phyloP scores from a whole-genome alignment of 1,140 invertebrate species.

The Wasmannia auropunctata region DNA sequence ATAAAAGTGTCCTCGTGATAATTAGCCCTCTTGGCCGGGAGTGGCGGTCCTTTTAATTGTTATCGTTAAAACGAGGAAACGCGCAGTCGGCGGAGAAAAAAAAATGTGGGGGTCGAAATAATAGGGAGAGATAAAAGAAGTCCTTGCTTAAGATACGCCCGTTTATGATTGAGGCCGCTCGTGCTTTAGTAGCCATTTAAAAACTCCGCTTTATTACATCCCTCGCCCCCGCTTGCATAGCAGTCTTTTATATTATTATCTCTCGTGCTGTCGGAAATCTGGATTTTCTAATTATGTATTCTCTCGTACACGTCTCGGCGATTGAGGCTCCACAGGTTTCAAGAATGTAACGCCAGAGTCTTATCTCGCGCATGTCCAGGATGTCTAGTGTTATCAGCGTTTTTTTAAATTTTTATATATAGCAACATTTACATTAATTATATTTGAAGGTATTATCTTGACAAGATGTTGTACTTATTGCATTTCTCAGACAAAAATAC shows the following conservation, averaged over 20 bases:
- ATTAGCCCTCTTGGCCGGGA: conserved; percentile 76
- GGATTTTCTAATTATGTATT: conserved; percentile 58
- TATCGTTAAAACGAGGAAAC: conserved; percentile 77
- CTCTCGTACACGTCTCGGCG: background rate
- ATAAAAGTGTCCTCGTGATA: conserved; percentile 78
- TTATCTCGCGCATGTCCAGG: background rate
- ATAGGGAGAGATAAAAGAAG: conserved; percentile 79
- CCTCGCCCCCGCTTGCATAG: conserved; percentile 61
- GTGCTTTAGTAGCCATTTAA: conserved; percentile 76
- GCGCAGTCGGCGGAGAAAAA: conserved; percentile 44
- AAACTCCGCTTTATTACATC: conserved; percentile 76
- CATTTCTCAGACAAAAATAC: background rate
- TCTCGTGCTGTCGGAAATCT: conserved; percentile 24
- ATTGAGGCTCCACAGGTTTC: background rate
- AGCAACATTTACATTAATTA: background rate
- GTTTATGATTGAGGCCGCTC: conserved; percentile 78
- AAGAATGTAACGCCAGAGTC: background rate
- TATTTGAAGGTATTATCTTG: background rate
- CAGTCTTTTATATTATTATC: conserved; percentile 72
- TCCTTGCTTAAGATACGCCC: conserved; percentile 76
- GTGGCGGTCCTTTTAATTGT: conserved; percentile 78
- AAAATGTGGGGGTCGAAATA: conserved; percentile 71
- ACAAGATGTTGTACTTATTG: conserved; percentile 12
- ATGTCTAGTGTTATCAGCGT: background rate
- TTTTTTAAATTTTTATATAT: background rate